These are phyloP conservation scores for Hippocampus mohnikei DNA, from an alignment of 2,113 vertebrate species.

Conservation along the genomic window DNA sequence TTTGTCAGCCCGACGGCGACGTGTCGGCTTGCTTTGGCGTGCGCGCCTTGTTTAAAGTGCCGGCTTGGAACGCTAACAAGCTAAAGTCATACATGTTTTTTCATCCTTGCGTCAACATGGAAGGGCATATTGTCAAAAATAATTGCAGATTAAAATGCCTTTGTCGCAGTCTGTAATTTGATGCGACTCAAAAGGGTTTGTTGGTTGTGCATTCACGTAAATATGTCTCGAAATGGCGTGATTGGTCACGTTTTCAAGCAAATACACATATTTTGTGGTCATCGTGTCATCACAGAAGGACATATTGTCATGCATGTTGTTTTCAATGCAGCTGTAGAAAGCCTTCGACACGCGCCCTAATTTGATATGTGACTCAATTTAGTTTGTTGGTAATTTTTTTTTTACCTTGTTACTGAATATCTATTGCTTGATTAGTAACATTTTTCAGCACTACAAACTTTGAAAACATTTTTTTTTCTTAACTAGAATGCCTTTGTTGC, in stretches of 20 bases:
- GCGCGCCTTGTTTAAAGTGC: background rate
- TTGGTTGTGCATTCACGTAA: background rate
- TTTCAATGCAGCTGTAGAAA: too few species aligned
- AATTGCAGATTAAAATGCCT: background rate
- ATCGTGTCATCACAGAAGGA: too few species aligned
- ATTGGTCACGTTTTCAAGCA: background rate
- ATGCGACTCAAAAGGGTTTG: background rate
- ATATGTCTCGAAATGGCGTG: background rate
- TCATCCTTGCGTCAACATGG: background rate
- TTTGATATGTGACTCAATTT: too few species aligned
- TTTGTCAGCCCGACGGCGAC: constrained; percentile 7
- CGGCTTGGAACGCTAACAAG: constrained; percentile 2
- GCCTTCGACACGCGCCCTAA: too few species aligned
- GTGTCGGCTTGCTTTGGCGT: background rate
- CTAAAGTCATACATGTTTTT: background rate
- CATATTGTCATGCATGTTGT: too few species aligned
- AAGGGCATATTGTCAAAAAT: background rate
- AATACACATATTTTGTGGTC: too few species aligned
- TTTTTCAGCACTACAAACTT: background rate
- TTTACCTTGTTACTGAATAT: background rate
- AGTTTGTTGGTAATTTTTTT: background rate
- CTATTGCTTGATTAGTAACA: background rate
- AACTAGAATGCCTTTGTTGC: too few species aligned
- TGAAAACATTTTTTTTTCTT: too few species aligned
- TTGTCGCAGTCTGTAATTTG: background rate